Conservation (phyloP, 2,888 invertebrate genomes). For the Mimas tiliae region DNA sequence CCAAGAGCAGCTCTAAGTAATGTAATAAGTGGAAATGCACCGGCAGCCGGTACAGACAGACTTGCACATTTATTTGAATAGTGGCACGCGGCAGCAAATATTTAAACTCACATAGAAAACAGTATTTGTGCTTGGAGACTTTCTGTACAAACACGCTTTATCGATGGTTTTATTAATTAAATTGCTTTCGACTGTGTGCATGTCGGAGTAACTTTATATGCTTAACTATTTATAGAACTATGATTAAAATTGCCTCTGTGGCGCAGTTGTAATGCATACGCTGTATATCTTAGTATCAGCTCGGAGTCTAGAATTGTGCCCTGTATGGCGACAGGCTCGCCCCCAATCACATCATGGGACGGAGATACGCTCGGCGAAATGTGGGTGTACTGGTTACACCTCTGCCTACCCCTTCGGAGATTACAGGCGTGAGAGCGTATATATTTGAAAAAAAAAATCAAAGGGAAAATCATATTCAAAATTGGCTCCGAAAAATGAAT, state of each 20-base stretch:
- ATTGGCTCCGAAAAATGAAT: not conserved
- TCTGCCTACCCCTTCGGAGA: no score
- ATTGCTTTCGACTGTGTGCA: slow-evolving; percentile 36
- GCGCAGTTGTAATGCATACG: no score
- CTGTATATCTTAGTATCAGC: no score
- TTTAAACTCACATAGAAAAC: slow-evolving; percentile 70
- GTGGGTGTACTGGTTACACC: no score
- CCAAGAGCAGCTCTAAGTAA: slow-evolving; percentile 51
- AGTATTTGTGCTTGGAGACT: slow-evolving; percentile 56
- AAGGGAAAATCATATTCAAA: not conserved
- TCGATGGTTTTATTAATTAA: slow-evolving; percentile 48
- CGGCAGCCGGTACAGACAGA: slow-evolving; percentile 47
- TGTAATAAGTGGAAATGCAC: slow-evolving; percentile 41
- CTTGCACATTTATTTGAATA: slow-evolving; percentile 68
- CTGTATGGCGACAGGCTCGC: no score
- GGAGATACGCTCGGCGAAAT: no score
- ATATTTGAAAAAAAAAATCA: no score
- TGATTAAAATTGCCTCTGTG: no score
- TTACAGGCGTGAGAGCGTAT: no score
- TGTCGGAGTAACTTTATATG: not conserved
- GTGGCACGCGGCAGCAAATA: slow-evolving; percentile 67
- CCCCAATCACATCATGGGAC: no score
- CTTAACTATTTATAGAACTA: no score
- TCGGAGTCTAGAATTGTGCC: no score
- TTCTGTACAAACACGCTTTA: slow-evolving; percentile 55